Conservation (phyloP, 2,797 vertebrate species). For the Ispidina picta region DNA sequence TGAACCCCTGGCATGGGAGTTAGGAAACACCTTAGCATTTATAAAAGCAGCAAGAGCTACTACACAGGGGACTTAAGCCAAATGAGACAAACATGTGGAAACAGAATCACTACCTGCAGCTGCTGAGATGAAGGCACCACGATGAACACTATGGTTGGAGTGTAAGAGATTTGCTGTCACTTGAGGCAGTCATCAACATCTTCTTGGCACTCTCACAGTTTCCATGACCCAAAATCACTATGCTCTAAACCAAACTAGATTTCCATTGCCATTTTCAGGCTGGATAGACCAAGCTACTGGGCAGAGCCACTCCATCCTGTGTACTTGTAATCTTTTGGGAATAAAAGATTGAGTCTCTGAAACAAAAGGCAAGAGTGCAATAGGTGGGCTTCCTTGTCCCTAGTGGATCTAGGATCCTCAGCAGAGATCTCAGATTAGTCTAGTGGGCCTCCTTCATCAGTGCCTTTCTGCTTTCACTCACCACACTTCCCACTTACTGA, state of each 20-base stretch:
- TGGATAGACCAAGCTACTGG: not conserved
- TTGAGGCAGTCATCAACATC: fast-evolving
- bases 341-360: not conserved
- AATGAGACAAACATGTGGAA: not conserved
- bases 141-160: not conserved
- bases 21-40: not conserved
- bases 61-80: not conserved
- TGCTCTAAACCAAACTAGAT: not conserved
- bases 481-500: not conserved
- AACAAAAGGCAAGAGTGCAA: not conserved
- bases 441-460: not conserved
- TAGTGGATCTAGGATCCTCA: not conserved
- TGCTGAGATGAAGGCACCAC: not conserved
- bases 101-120: not conserved
- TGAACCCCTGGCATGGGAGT: not conserved
- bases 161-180: not conserved
- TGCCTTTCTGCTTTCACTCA: not conserved
- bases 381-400: not conserved
- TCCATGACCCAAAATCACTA: not conserved
- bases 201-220: not conserved
- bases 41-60: not conserved
- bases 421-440: not conserved
- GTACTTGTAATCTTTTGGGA: not conserved
- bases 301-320: not conserved
- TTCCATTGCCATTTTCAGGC: not conserved